phyloP scores from a whole-genome alignment of 1,140 invertebrate genomes.

The Zeugodacus cucurbitae region DNA sequence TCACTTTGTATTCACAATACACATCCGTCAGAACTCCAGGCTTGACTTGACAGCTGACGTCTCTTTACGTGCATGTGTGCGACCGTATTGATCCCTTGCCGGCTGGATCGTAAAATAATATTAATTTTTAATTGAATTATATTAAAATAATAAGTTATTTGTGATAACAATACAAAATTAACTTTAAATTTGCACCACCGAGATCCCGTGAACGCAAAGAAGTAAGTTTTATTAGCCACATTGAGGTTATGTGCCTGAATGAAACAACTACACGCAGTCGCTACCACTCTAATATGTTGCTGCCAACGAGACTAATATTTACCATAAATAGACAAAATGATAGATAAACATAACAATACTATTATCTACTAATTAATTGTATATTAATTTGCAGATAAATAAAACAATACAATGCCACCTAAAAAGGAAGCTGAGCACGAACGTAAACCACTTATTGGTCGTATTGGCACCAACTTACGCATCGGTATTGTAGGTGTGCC shows the following conservation, averaged over 20 bases:
- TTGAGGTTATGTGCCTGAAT: conserved; percentile 1
- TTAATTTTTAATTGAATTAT: background rate
- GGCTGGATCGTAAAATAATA: background rate
- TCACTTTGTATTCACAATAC: background rate
- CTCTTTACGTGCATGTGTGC: conserved; percentile 30
- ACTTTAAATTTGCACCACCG: background rate
- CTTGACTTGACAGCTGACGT: background rate
- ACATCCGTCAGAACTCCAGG: background rate
- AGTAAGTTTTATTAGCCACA: background rate
- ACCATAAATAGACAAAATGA: conserved; percentile 11
- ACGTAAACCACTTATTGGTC: conserved; percentile 91
- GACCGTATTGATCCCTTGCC: conserved; percentile 14
- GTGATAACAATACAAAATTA: too few species aligned
- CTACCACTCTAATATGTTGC: background rate
- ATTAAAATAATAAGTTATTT: too few species aligned
- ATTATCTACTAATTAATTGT: background rate
- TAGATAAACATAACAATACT: background rate
- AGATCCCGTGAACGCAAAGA: background rate
- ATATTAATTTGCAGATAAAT: background rate
- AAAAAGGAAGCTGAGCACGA: conserved; percentile 94
- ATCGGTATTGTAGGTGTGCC: conserved; percentile 91
- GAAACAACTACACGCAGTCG: background rate
- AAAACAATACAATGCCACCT: conserved; percentile 79
- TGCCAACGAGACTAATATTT: conserved; percentile 27
- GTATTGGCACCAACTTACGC: conserved; percentile 97